Base-by-base conservation (phyloP, 2,113 vertebrate species). In the Oryzias curvinotus region DNA sequence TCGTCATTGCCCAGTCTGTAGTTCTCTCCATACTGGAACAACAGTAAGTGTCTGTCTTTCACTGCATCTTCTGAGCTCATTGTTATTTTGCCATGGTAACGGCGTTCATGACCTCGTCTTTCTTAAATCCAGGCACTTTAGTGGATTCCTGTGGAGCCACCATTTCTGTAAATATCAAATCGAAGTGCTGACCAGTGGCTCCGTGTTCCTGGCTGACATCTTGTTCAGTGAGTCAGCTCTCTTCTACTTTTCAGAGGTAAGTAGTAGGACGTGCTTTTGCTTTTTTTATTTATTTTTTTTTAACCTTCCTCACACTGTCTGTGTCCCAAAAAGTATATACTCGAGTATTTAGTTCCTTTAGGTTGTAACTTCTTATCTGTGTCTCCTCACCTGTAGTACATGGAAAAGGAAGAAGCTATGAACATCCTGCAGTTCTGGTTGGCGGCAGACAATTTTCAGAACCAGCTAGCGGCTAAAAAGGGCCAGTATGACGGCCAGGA, bases 131-230 rank as follows among this genome's bases (percentile, higher is more conserved):
- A 99, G 97, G 94, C 95, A 98, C 95, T 99, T 99, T 94, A 95
- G 77, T 52, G 96, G 98, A 76, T 99, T 98, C 91, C 81, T 99
- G 83, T 89, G 96, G 67, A 99, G 96, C 90, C 97, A 98, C 75
- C 94, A 99, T 90, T 99, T 98, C 93, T 99, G 97, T 92, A 98
- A 98, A 94, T 99, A 99, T 81, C 97, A 99, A 93, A 99, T 99
- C 26, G 97, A 99, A 93, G 97, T 98, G 92, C 93, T 99, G 93
- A 99, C 97, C 50, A 98, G 97, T 15, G 97, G 97, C 77, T 95
- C 95, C 14, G 97, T 99, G 89, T 99, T 96, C 89, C 91, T 99
- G 91, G 95, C 97, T 77, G 97, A 99, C 89, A 99, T 99, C 77
- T 92, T 99, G 74, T 98, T 96, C 91, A 96, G 95, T 76, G 97